Conservation (phyloP, 2,113 vertebrate genomes). For the Bos javanicus region DNA sequence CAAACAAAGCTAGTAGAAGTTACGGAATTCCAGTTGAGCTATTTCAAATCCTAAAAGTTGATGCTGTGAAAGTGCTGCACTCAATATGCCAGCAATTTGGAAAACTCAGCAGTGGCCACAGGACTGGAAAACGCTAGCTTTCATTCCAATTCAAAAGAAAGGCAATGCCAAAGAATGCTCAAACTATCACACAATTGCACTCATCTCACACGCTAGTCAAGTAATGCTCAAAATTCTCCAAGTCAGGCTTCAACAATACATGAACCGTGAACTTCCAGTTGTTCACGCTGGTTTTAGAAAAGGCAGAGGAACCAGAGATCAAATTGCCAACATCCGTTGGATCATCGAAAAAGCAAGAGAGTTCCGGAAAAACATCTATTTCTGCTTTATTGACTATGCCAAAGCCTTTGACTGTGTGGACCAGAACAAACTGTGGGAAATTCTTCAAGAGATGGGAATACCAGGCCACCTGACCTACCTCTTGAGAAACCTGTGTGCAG, state of each 20-base stretch:
- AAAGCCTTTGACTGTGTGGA: not conserved
- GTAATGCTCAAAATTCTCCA: not conserved
- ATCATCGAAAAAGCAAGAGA: rapidly evolving
- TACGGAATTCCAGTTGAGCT: not conserved
- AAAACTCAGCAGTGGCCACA: not conserved
- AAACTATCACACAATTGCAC: not conserved
- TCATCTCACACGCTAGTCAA: not conserved
- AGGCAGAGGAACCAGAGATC: not conserved
- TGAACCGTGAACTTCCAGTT: not conserved
- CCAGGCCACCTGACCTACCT: not conserved
- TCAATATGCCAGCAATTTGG: not conserved
- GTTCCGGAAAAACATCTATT: not conserved
- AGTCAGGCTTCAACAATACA: not conserved
- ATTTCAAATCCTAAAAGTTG: not conserved
- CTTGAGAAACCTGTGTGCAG: not conserved
- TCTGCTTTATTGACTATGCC: not conserved
- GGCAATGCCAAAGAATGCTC: not conserved
- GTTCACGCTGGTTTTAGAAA: not conserved
- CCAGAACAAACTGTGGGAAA: not conserved
- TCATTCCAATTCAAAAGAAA: not conserved
- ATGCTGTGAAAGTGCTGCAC: not conserved
- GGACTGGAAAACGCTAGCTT: not conserved
- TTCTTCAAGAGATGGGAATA: not conserved
- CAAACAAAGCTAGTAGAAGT: not conserved
- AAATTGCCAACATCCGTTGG: not conserved